Evolutionary conservation across 1,140 invertebrate species (phyloP), one percentile per base, ranked within the genome.

Genomic region (Andrena cerasifolii): DNA sequence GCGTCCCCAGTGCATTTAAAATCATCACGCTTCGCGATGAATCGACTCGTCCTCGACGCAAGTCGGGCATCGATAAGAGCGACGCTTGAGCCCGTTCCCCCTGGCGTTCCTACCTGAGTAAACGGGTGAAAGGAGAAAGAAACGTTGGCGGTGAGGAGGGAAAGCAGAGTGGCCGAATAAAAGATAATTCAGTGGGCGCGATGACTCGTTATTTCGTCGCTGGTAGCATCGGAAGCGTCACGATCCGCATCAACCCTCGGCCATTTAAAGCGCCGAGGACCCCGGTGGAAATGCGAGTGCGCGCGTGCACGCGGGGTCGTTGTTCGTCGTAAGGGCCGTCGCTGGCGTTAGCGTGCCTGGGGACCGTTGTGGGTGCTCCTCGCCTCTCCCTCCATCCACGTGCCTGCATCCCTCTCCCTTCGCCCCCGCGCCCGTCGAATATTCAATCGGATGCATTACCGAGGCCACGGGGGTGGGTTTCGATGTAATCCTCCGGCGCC

Each of bases 371-470:
- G 63, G 75, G 40, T 65, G 63, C 28, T 61, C 65, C 31, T 21
- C 61, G n/a, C 40, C 72, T 24, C 54, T 62, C 33, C 53, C 56
- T 63, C 53, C n/a, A n/a, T n/a, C n/a, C n/a, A n/a, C n/a, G n/a
- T n/a, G n/a, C n/a, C n/a, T n/a, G n/a, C n/a, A n/a, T 51, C 72
- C 26, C 54, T 62, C 33, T 51, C 56, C 68, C 53, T 31, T 43
- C 62, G 66, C 3, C 65, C 74, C 66, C 49, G 45, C 40, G 67
- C 82, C 78, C 75, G 73, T 75, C 84, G 72, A 82, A 85, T 86
- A 86, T 86, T 86, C 84, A 86, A 86, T 86, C 78, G 78, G 68
- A 86, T 65, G 72, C 84, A 83, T 86, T 75, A 86, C 70, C 62
- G 66, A 53, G 71, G 61, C 80, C 53, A 79, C 68, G 18, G 70